These are phyloP conservation scores for Phrynocephalus guinanensis DNA, from an alignment of 2,797 vertebrate genomes.

Conservation along the genomic window DNA sequence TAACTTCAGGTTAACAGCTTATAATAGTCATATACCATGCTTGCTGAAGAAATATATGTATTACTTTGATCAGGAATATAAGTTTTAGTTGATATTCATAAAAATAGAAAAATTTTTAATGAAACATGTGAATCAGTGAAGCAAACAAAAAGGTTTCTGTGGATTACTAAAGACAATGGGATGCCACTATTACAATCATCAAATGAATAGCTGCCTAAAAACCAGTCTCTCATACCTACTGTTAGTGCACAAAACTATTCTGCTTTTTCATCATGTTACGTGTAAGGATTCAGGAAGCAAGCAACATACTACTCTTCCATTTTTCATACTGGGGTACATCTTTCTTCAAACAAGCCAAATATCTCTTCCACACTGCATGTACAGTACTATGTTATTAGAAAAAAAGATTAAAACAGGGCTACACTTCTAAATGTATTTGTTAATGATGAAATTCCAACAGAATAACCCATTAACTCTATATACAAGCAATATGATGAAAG, in stretches of 20 bases:
- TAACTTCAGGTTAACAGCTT: neutral
- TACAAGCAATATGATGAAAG: neutral
- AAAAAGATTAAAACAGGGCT: neutral
- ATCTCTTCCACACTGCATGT: neutral
- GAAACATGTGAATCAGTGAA: neutral
- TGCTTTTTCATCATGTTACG: neutral
- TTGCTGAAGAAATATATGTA: neutral
- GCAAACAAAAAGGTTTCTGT: neutral
- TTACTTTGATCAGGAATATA: neutral
- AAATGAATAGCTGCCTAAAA: neutral
- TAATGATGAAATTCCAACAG: neutral
- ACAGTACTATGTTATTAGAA: neutral
- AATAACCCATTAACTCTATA: neutral
- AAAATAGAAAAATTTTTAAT: neutral
- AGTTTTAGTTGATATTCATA: neutral
- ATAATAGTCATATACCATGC: neutral
- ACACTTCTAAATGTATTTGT: neutral
- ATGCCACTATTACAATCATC: neutral
- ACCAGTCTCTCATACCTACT: neutral
- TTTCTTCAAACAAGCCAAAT: slow-evolving; percentile 18
- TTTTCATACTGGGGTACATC: neutral
- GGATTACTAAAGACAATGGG: neutral
- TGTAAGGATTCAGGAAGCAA: slow-evolving; percentile 2
- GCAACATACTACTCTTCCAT: neutral
- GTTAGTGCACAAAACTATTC: neutral